Conservation (phyloP, 2,113 vertebrate genomes). For the Heptranchias perlo region DNA sequence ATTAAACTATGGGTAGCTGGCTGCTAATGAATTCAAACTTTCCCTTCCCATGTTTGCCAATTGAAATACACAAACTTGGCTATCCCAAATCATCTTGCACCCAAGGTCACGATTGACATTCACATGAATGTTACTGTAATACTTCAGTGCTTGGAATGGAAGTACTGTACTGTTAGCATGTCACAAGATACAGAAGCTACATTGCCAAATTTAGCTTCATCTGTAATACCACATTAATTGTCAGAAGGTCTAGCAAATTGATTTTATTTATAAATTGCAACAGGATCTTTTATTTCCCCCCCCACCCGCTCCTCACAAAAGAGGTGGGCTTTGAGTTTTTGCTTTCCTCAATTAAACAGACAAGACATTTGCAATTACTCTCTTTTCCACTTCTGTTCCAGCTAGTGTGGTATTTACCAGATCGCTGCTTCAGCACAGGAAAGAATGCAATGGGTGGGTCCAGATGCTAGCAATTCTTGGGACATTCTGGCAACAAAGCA, state of each 20-base stretch:
- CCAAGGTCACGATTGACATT: neutral
- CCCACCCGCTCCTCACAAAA: neutral
- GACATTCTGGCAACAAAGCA: conserved; percentile 11
- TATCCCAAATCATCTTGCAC: neutral
- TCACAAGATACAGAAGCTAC: neutral
- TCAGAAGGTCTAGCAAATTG: neutral
- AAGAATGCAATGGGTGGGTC: neutral
- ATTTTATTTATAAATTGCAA: neutral
- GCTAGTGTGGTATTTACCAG: neutral
- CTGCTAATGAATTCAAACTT: neutral
- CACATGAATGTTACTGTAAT: neutral
- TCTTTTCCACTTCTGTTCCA: neutral
- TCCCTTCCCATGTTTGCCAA: neutral
- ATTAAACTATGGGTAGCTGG: neutral
- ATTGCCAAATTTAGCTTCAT: neutral
- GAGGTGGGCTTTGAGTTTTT: neutral
- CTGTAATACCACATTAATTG: neutral
- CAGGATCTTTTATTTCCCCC: neutral
- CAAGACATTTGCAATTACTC: neutral
- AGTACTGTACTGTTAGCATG: neutral
- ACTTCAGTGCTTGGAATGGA: neutral
- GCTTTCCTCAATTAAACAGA: neutral
- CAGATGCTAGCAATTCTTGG: neutral
- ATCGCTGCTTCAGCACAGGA: neutral
- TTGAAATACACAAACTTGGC: neutral